These are phyloP conservation scores for Hucho hucho DNA, from an alignment of 2,113 vertebrate species.

Conservation along the genomic window DNA sequence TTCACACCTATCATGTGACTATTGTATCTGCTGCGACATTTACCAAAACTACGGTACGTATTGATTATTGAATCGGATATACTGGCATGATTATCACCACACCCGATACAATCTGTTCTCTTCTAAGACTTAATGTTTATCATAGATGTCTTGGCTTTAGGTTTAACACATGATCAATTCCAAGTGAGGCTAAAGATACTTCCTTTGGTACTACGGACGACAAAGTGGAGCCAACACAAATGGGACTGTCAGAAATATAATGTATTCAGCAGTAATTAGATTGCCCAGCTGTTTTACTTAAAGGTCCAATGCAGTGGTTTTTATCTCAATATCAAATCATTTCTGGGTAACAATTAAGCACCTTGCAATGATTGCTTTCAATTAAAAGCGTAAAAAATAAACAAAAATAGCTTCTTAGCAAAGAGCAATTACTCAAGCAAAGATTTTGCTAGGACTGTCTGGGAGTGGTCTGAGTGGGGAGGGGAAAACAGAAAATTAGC, in stretches of 20 bases:
- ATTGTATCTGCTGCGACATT: neutral
- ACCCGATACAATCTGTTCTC: neutral
- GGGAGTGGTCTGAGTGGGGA: too few relatives aligned
- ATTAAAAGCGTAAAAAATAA: too few relatives aligned
- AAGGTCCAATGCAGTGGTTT: neutral
- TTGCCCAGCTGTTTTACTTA: conserved; percentile 3
- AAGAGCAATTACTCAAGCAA: too few relatives aligned
- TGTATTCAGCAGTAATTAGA: conserved; percentile 9
- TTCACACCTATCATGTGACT: neutral
- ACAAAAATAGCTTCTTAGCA: too few relatives aligned
- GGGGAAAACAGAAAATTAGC: too few relatives aligned
- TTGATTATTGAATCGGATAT: neutral
- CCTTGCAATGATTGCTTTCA: too few relatives aligned
- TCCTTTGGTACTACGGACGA: conserved; percentile 8
- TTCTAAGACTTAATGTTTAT: neutral
- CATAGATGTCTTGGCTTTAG: conserved; percentile 10
- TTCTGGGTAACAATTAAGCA: too few relatives aligned
- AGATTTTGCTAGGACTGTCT: too few relatives aligned
- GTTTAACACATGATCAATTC: conserved; percentile 20
- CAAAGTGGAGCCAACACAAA: conserved; percentile 18
- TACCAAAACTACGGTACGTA: too few relatives aligned
- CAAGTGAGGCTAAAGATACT: conserved; percentile 21
- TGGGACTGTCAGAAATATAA: conserved; percentile 12
- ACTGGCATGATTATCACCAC: neutral
- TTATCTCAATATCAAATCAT: too few relatives aligned